Evolutionary conservation across 1,140 invertebrate species (phyloP), one percentile per base, ranked within the genome.

Genomic region (Lordiphosa collinella): DNA sequence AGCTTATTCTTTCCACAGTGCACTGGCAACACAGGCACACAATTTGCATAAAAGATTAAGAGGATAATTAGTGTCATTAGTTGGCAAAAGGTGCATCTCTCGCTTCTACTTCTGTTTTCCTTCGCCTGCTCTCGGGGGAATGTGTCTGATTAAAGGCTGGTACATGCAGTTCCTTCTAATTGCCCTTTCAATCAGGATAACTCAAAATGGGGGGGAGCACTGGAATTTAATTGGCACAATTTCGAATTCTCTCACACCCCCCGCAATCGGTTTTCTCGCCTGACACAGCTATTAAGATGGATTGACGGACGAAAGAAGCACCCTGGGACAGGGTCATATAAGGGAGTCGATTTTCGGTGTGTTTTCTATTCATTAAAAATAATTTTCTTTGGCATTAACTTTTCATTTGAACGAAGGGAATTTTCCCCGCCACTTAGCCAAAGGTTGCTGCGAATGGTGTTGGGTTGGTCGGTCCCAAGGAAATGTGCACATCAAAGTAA

Each of bases 281-380:
- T 49, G 32, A 13, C 43, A 11, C 11, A 52, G 55, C 62, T 52
- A 52, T 57, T 46, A 66, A 55, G 43, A 52, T 57, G 47, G 54
- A 71, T 59, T 53, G 50, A 51, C 1, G 4, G 18, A 5, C 6
- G 16, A 53, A 13, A 48, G 10, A 58, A 29, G 25, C 56, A 68
- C 48, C 44, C 55, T 18, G 18, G 3, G 2, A 9, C 4, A 38
- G 43, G 22, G 32, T 1, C 11, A 48, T 63, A 75, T 71, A 75
- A 80, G 71, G 71, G 61, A 52, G 70, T 48, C 54, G 76, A 75
- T 80, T 82, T 75, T 82, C 55, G 55, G 49, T 59, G 65, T 80
- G 76, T 80, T 80, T 80, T 80, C 76, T 82, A 82, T 82, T 80
- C 76, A 80, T 80, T 80, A 80, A 82, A 80, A 80, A 82, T 80